phyloP scores from a whole-genome alignment of 1,140 invertebrate genomes.

The Drosophila rufa region DNA sequence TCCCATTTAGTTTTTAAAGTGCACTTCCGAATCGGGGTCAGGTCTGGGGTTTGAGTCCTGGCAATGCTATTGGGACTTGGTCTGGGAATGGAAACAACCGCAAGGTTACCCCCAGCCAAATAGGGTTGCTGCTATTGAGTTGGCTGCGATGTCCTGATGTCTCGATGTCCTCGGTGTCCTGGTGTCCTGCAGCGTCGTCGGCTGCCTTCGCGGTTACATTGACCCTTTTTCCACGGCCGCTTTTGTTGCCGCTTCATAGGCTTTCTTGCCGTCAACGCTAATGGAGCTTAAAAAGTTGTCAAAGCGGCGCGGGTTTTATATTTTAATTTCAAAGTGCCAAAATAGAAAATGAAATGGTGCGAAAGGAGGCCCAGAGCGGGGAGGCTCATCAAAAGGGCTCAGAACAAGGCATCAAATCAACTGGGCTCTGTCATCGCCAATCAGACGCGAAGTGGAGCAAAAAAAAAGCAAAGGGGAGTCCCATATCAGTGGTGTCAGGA shows the following conservation, averaged over 20 bases:
- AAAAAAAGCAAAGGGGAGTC: background rate
- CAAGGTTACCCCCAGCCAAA: slow-evolving; percentile 56
- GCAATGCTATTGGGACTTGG: slow-evolving; percentile 31
- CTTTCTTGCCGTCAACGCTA: slow-evolving; percentile 78
- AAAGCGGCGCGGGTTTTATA: slow-evolving; percentile 79
- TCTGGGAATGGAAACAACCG: slow-evolving; percentile 46
- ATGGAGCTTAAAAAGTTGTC: slow-evolving; percentile 83
- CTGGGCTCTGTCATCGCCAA: slow-evolving; percentile 58
- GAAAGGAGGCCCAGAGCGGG: slow-evolving; percentile 1
- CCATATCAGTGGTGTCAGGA: background rate
- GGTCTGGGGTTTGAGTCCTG: slow-evolving; percentile 17
- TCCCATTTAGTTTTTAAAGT: slow-evolving; percentile 1
- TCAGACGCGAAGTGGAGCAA: slow-evolving; percentile 69
- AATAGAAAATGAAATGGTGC: slow-evolving; percentile 78
- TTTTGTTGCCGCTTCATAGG: slow-evolving; percentile 60
- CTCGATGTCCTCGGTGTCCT: slow-evolving; percentile 20
- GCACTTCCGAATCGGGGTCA: slow-evolving; percentile 17
- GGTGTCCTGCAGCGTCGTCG: slow-evolving; percentile 59
- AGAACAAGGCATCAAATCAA: slow-evolving; percentile 64
- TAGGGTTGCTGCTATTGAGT: slow-evolving; percentile 33
- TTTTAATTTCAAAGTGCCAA: slow-evolving; percentile 80
- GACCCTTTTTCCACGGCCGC: slow-evolving; percentile 64
- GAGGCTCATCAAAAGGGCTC: slow-evolving; percentile 36
- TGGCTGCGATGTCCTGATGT: slow-evolving; percentile 42
- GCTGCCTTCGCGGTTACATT: slow-evolving; percentile 65